A percentile compares a stretch with the other conserved stretches of the same genome.
Evolutionary conservation across 2,888 invertebrate genomes (phyloP).

Genomic region (Hirtodrosophila histrioides): DNA sequence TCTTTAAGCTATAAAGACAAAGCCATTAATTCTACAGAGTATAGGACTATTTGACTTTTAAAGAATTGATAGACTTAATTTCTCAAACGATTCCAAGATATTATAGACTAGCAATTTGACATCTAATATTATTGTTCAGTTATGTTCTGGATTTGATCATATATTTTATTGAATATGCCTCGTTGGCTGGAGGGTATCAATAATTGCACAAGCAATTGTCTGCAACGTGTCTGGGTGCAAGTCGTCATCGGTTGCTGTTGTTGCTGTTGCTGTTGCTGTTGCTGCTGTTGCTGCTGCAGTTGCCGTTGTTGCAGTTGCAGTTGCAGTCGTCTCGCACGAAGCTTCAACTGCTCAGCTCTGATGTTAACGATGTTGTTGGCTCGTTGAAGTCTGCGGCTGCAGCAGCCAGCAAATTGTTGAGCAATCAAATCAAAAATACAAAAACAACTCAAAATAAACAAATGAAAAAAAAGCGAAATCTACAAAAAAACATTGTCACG

Average conservation of each 20-base stretch:
- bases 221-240: slow-evolving; percentile 71
- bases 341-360: slow-evolving; percentile 46
- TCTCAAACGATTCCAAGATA: too few relatives aligned
- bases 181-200: slow-evolving; percentile 33
- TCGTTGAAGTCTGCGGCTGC: slow-evolving; percentile 48
- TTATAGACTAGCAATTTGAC: too few relatives aligned
- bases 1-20: too few relatives aligned
- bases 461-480: slow-evolving; percentile 31
- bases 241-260: slow-evolving; percentile 45
- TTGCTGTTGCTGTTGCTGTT: slow-evolving; percentile 13
- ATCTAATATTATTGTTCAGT: too few relatives aligned
- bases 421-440: slow-evolving; percentile 70
- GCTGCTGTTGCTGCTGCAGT: slow-evolving; percentile 9
- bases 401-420: slow-evolving; percentile 60
- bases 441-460: slow-evolving; percentile 25
- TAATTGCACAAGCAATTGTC: slow-evolving; percentile 71
- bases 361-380: slow-evolving; percentile 69
- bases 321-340: slow-evolving; percentile 56
- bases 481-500: slow-evolving; percentile 77
- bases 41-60: too few relatives aligned
- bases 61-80: too few relatives aligned
- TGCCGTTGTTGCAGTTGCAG: slow-evolving; percentile 33
- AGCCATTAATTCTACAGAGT: too few relatives aligned
- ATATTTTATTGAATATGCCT: slow-evolving; percentile 16
- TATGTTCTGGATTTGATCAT: not conserved